phyloP scores from a whole-genome alignment of 2,888 invertebrate genomes.

The Caenorhabditis sinica region DNA sequence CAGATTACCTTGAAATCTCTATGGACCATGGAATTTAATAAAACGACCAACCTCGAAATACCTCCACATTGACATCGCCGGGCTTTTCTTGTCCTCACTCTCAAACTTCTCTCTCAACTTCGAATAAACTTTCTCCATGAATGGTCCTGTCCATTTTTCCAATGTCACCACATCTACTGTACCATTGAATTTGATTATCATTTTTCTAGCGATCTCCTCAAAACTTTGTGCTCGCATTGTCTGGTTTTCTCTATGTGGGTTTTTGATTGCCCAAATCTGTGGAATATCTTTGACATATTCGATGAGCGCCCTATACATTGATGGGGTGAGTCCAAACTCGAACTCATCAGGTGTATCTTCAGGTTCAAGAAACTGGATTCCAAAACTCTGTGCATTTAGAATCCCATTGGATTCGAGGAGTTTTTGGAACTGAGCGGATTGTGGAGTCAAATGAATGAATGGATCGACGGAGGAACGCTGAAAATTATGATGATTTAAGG shows the following conservation, averaged over 20 bases:
- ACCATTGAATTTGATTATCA: conserved; percentile 34
- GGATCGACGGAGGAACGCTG: conserved; percentile 45
- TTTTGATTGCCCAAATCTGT: conserved; percentile 26
- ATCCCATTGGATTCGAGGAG: conserved; percentile 16
- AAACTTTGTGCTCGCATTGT: conserved; percentile 11
- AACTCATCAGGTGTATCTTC: conserved; percentile 18
- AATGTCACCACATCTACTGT: neutral
- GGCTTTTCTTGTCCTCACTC: conserved; percentile 29
- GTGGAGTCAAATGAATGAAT: conserved; percentile 34
- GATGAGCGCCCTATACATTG: conserved; percentile 50
- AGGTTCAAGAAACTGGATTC: neutral
- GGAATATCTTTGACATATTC: conserved; percentile 49
- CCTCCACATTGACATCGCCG: conserved; percentile 26
- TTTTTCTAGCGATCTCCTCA: conserved; percentile 26
- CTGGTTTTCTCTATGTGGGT: conserved; percentile 5
- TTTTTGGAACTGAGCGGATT: conserved; percentile 48
- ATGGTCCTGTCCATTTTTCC: conserved; percentile 28
- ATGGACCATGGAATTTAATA: conserved; percentile 11
- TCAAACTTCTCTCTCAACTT: conserved; percentile 23
- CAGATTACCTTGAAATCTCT: neutral
- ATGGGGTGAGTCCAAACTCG: conserved; percentile 35
- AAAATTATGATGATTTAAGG: neutral
- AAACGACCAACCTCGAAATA: conserved; percentile 39
- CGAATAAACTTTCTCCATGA: conserved; percentile 25
- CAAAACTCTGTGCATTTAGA: neutral